Evolutionary conservation across 2,797 vertebrate species (phyloP), one percentile per base, ranked within the genome.

Genomic region (Capromys pilorides): DNA sequence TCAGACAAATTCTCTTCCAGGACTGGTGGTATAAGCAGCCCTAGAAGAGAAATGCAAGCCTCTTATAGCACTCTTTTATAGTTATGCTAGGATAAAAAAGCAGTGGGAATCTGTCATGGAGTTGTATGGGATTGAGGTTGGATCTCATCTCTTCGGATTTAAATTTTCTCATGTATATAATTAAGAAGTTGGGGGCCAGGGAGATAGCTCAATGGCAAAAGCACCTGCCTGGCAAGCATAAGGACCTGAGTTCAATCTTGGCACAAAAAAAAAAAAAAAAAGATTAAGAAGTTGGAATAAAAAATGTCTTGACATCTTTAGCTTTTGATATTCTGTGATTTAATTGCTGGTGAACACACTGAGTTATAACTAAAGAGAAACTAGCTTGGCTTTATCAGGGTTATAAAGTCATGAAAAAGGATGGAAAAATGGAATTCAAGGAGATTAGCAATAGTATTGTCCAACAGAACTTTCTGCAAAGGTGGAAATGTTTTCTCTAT

Each of bases 131-230:
- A 33, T 85, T 82, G n/a, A 91, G 51, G 10, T 13, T 67, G 78
- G 41, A 88, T 69, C 39, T 61, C 19, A n/a, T 31, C 26, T 75
- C 71, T 78, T 67, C 59, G 51, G 67, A 39, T 28, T 89, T 85
- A 61, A 28, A 71, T 66, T 83, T 95, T 86, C 62, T 93, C 64
- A 5, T 14, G 28, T 31, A 24, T 79, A 62, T 73, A 94, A 83
- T 81, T 49, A 85, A 54, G 51, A 54, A 54, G 14, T 54, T 54
- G 51, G 51, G 49, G 13, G 13, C 51, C 13, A 14, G 13, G 13
- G 51, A 54, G 11, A 54, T 54, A 54, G 51, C 51, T 54, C 51
- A 54, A 14, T 54, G 51, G 51, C 51, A 54, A 13, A 54, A 54
- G 13, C 51, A 54, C 51, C 51, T 54, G 51, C 51, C 51, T 54